phyloP scores from a whole-genome alignment of 2,888 invertebrate species.

The Biston betularia region DNA sequence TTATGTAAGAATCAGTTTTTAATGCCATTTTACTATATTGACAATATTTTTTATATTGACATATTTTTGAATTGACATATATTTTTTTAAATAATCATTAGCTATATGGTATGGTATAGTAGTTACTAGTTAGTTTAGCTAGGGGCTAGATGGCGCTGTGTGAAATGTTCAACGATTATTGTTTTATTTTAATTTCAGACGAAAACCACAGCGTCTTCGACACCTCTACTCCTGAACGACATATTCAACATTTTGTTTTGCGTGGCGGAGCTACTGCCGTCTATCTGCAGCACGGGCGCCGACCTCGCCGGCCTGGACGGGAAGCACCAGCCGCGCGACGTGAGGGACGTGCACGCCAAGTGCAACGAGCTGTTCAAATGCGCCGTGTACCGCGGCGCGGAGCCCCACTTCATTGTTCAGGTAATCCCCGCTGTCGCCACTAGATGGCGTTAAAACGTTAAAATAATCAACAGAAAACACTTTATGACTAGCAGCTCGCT shows the following conservation, averaged over 20 bases:
- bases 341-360: constrained; percentile 94
- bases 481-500: too few relatives aligned
- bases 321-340: constrained; percentile 87
- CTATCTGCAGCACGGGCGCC: constrained; percentile 88
- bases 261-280: constrained; percentile 90
- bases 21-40: too few relatives aligned
- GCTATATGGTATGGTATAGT: too few relatives aligned
- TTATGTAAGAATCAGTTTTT: too few relatives aligned
- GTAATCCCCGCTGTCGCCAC: constrained; percentile 65
- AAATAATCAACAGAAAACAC: too few relatives aligned
- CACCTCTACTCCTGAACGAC: constrained; percentile 87
- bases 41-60: too few relatives aligned
- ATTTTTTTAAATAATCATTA: too few relatives aligned
- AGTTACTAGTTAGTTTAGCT: too few relatives aligned
- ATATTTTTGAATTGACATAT: too few relatives aligned
- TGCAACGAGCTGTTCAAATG: constrained; percentile 92
- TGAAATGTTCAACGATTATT: not conserved
- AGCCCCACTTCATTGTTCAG: constrained; percentile 91
- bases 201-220: constrained; percentile 86
- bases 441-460: not conserved
- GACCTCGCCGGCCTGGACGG: constrained; percentile 86
- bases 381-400: constrained; percentile 90
- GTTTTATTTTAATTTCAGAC: constrained; percentile 79
- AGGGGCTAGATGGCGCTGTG: too few relatives aligned
- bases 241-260: constrained; percentile 92